Conservation (phyloP, 37 sponge, comb jelly and placozoan species). For the Aphrocallistes beatrix region DNA sequence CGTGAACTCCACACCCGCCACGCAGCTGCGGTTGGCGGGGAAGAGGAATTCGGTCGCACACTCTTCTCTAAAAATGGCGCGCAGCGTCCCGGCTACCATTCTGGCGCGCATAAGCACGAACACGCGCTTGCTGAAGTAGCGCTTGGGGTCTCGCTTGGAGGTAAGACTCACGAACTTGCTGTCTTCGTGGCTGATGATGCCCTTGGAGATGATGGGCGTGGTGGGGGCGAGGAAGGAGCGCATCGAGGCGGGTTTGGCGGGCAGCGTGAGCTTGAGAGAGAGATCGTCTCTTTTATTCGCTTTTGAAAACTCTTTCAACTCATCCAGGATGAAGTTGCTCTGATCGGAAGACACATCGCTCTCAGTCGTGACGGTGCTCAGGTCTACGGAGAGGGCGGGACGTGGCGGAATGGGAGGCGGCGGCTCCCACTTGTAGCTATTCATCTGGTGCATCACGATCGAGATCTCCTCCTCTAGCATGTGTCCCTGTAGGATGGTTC, state of each 20-base stretch:
- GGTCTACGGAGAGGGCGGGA: neutral
- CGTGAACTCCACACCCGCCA: neutral
- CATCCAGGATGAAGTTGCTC: neutral
- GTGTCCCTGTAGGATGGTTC: neutral
- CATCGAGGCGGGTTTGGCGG: neutral
- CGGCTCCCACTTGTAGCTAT: neutral
- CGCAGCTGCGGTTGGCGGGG: neutral
- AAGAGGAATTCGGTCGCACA: neutral
- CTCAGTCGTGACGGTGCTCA: neutral
- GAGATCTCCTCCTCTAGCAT: neutral
- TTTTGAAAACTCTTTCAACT: neutral
- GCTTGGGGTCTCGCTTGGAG: slow-evolving; percentile 7
- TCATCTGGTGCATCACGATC: neutral
- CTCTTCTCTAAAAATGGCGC: neutral
- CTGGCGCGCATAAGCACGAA: neutral
- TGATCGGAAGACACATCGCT: neutral
- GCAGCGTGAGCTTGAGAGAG: neutral
- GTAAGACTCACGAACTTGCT: slow-evolving; percentile 13
- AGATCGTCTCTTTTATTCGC: neutral
- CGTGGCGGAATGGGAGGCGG: neutral
- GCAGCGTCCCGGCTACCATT: neutral
- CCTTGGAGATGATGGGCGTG: neutral
- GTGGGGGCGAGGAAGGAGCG: neutral
- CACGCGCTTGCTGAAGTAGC: neutral
- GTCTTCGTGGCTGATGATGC: slow-evolving; percentile 3